These are phyloP conservation scores for Aurelia aurita complex sp. Pacific DNA, from an alignment of 30 jellyfish, hydroid and myxozoan genomes.

Conservation along the genomic window DNA sequence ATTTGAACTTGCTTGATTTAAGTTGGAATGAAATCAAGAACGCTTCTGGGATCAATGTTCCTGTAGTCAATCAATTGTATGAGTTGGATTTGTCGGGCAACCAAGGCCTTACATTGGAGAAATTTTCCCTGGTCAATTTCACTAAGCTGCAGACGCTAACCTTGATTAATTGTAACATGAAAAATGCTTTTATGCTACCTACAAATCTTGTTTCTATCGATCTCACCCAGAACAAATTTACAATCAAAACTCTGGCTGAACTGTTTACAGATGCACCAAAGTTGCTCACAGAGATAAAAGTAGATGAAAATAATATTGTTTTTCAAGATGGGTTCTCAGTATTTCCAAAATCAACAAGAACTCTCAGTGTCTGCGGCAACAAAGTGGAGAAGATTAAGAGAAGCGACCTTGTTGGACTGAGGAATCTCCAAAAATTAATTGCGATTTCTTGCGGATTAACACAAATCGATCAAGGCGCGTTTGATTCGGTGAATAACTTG, in stretches of 20 bases:
- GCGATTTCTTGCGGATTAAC: conserved; percentile 4
- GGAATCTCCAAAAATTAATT: not conserved
- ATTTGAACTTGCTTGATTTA: conserved; percentile 4
- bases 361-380: conserved; percentile 2
- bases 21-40: conserved; percentile 8
- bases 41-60: not conserved
- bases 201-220: not conserved
- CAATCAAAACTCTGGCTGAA: not conserved
- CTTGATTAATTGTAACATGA: conserved; percentile 5
- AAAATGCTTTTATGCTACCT: not conserved
- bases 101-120: not conserved
- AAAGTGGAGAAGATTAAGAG: not conserved
- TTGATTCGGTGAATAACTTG: conserved; percentile 13
- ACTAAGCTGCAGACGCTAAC: conserved; percentile 1
- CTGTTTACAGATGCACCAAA: not conserved
- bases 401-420: not conserved
- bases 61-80: not conserved
- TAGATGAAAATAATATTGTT: not conserved
- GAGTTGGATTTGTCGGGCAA: conserved; percentile 39
- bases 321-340: too few relatives aligned
- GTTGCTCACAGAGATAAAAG: not conserved
- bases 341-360: not conserved
- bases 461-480: conserved; percentile 20
- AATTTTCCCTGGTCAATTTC: conserved; percentile 21
- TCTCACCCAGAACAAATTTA: conserved; percentile 6